These are phyloP conservation scores for Cynopterus sphinx DNA, from an alignment of 2,797 vertebrate genomes.

Conservation along the genomic window DNA sequence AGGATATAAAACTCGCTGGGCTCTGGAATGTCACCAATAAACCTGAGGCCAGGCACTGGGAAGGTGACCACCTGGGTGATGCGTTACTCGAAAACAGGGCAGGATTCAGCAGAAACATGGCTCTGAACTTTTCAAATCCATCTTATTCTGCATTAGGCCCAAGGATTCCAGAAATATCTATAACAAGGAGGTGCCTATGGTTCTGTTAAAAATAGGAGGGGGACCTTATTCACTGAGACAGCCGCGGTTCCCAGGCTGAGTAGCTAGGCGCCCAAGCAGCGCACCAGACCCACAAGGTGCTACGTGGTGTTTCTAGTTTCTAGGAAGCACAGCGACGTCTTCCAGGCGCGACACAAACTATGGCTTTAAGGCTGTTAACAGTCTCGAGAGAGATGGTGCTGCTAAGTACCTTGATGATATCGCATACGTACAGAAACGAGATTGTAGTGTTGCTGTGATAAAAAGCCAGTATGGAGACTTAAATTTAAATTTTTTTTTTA, in stretches of 20 bases:
- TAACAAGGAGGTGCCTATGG: fast-evolving
- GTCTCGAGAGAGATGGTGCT: background rate
- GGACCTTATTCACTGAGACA: background rate
- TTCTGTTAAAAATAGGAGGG: background rate
- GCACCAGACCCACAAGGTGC: background rate
- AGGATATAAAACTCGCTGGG: background rate
- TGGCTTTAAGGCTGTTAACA: background rate
- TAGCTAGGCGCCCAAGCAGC: no score
- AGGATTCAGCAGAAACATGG: background rate
- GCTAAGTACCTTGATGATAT: background rate
- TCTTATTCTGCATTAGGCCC: background rate
- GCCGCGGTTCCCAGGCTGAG: background rate
- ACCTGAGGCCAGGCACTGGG: background rate
- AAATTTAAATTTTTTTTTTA: background rate
- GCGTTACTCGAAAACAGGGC: background rate
- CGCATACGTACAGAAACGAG: background rate
- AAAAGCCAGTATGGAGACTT: background rate
- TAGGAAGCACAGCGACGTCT: background rate
- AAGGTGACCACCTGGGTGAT: background rate
- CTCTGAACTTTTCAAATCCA: background rate
- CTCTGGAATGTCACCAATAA: background rate
- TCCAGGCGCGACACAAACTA: no score
- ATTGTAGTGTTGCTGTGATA: background rate
- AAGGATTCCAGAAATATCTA: background rate
- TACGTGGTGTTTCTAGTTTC: background rate